Evolutionary conservation across 2,797 vertebrate species (phyloP).

Genomic region (Leuciscus waleckii): DNA sequence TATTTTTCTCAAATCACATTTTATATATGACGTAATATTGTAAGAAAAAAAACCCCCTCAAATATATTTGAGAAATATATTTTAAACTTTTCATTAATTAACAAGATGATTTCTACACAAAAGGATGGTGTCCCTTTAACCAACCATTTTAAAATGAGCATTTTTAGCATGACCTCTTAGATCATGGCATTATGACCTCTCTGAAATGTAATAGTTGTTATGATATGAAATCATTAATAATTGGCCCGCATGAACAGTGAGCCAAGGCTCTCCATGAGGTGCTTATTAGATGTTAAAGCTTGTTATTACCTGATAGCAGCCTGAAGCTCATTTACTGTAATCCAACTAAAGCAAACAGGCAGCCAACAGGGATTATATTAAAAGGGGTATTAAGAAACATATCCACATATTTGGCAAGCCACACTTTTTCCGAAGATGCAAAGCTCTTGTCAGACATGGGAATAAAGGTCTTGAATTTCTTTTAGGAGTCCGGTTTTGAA

Average conservation of each 20-base stretch:
- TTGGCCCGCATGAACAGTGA: slow-evolving; percentile 25
- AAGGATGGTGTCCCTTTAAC: not conserved
- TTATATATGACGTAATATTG: not conserved
- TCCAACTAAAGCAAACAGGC: slow-evolving; percentile 57
- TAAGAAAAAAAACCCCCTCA: not conserved
- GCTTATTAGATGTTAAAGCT: slow-evolving; percentile 62
- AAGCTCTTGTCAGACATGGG: slow-evolving; percentile 12
- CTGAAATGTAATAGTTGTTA: not conserved
- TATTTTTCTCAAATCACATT: not conserved
- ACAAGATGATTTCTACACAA: not conserved
- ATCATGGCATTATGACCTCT: not conserved
- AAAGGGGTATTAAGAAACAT: slow-evolving; percentile 43
- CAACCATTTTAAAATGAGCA: not conserved
- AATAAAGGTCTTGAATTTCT: slow-evolving; percentile 3
- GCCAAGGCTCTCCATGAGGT: slow-evolving; percentile 53
- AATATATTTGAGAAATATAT: not conserved
- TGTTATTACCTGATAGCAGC: slow-evolving; percentile 61
- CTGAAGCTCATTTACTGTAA: slow-evolving; percentile 57
- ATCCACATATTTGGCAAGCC: slow-evolving; percentile 18
- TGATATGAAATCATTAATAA: slow-evolving; percentile 23
- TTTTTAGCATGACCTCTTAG: not conserved
- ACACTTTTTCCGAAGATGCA: not conserved
- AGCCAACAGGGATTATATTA: slow-evolving; percentile 53
- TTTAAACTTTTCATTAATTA: not conserved
- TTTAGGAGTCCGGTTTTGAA: not conserved